Conservation (phyloP, 2,113 vertebrate species). For the Madoqua kirkii region DNA sequence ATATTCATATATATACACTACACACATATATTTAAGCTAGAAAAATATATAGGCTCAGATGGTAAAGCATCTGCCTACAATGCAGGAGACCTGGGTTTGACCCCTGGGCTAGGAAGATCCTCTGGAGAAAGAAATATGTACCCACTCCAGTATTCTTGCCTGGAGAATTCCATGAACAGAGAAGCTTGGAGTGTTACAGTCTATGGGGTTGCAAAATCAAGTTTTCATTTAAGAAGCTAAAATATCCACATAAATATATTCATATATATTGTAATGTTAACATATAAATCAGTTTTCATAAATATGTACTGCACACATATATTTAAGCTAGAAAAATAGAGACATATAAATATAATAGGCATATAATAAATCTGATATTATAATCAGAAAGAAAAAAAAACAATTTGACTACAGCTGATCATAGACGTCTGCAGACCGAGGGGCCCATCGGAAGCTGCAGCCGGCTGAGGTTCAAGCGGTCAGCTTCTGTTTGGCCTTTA, state of each 20-base stretch:
- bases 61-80: not conserved
- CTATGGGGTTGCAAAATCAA: not conserved
- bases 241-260: not conserved
- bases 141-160: not conserved
- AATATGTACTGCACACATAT: rapidly evolving
- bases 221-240: not conserved
- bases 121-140: not conserved
- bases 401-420: not conserved
- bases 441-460: rapidly evolving
- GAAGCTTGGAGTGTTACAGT: not conserved
- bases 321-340: not conserved
- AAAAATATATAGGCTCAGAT: not conserved
- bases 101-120: not conserved
- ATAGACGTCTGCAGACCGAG: not conserved
- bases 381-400: not conserved
- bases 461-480: rapidly evolving
- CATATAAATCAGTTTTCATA: not conserved
- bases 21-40: not conserved
- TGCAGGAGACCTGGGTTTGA: not conserved
- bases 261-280: not conserved
- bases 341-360: not conserved
- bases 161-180: not conserved
- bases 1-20: not conserved
- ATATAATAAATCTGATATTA: not conserved
- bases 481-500: too few relatives aligned